Conservation (phyloP, 2,113 vertebrate species). For the Phaethornis superciliosus region DNA sequence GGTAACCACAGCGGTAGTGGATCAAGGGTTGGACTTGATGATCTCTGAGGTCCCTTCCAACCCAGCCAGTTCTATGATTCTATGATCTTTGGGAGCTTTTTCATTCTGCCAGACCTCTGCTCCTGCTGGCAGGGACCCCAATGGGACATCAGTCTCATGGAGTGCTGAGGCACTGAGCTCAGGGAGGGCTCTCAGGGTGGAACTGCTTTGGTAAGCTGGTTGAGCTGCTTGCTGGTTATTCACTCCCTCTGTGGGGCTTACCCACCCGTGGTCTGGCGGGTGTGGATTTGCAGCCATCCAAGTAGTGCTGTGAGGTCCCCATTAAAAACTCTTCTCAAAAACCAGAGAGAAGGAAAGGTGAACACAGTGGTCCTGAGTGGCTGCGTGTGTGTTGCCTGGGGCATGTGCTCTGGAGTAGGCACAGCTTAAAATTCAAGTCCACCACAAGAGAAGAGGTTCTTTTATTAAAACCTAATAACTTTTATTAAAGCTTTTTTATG, state of each 20-base stretch:
- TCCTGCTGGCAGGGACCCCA: background rate
- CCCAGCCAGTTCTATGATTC: too few species aligned
- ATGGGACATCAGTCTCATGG: background rate
- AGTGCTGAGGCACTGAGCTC: background rate
- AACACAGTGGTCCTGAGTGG: background rate
- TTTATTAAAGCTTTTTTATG: background rate
- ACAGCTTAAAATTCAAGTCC: background rate
- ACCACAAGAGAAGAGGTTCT: background rate
- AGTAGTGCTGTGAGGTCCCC: background rate
- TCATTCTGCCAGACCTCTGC: background rate
- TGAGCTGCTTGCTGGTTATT: background rate
- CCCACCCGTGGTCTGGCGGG: background rate
- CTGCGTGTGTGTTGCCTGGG: background rate
- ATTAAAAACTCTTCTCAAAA: background rate
- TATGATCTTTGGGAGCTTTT: background rate
- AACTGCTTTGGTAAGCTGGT: background rate
- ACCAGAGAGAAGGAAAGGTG: background rate
- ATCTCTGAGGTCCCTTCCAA: too few species aligned
- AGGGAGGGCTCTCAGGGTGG: fast-evolving
- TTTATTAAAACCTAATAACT: background rate
- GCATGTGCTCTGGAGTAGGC: background rate
- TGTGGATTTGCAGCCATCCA: background rate
- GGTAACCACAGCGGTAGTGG: too few species aligned
- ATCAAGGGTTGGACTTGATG: too few species aligned
- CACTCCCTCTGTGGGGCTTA: background rate